A percentile compares a stretch with the other conserved stretches of the same genome.
Conservation (phyloP, 2,113 vertebrate species). For the Pedionomus torquatus region DNA sequence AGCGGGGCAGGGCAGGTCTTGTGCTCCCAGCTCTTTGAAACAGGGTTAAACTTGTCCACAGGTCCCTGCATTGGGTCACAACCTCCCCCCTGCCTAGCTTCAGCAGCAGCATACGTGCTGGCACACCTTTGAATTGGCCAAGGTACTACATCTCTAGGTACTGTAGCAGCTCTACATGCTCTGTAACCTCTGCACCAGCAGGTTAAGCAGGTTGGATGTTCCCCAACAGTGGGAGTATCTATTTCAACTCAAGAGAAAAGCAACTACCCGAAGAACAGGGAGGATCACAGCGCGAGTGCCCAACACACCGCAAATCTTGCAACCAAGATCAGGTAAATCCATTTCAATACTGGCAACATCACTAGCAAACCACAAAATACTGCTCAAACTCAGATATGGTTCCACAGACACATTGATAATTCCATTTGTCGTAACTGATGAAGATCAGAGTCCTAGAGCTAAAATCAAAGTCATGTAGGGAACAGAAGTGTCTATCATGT, state of each 20-base stretch:
- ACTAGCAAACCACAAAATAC: not conserved
- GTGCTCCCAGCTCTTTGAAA: not conserved
- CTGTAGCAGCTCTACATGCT: not conserved
- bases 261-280: not conserved
- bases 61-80: not conserved
- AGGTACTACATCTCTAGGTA: not conserved
- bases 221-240: accelerated
- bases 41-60: not conserved
- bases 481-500: not conserved
- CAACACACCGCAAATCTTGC: not conserved
- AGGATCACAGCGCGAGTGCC: not conserved
- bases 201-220: not conserved
- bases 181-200: not conserved
- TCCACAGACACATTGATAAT: not conserved
- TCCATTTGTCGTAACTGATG: not conserved
- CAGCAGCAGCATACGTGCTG: not conserved
- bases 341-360: not conserved
- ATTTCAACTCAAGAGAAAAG: not conserved
- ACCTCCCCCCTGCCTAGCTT: too few relatives aligned
- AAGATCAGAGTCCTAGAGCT: not conserved
- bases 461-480: not conserved
- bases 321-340: not conserved
- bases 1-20: not conserved
- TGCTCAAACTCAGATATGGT: not conserved
- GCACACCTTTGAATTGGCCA: not conserved